These are phyloP conservation scores for Pseudopodoces humilis DNA, from an alignment of 2,113 vertebrate genomes.

Conservation along the genomic window DNA sequence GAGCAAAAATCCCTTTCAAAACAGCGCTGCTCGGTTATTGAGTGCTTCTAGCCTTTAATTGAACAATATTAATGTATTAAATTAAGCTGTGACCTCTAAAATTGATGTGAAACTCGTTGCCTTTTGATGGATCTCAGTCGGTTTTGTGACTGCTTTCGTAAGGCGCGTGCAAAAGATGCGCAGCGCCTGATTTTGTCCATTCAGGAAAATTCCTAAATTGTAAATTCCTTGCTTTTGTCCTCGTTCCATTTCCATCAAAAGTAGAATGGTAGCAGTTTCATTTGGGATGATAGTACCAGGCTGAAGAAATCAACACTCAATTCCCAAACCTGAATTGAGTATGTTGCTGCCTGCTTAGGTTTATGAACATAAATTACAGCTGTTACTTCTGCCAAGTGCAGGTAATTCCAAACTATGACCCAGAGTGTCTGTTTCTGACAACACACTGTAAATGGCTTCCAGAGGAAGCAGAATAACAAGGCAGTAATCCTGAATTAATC, in stretches of 20 bases:
- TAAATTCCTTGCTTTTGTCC: not conserved
- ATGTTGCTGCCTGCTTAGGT: not conserved
- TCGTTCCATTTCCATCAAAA: not conserved
- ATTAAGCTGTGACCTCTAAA: not conserved
- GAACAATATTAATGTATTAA: not conserved
- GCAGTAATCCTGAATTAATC: slow-evolving; percentile 40
- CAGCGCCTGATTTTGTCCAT: not conserved
- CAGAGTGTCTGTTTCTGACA: not conserved
- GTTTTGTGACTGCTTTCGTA: not conserved
- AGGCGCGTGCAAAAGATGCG: accelerated
- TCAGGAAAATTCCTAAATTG: not conserved
- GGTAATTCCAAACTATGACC: not conserved
- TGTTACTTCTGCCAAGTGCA: not conserved
- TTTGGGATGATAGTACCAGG: not conserved
- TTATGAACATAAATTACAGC: not conserved
- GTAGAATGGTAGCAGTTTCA: not conserved
- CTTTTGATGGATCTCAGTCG: not conserved
- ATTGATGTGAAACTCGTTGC: not conserved
- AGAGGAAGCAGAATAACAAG: not conserved
- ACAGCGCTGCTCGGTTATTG: accelerated
- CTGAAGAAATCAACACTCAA: not conserved
- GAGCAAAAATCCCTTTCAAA: not conserved
- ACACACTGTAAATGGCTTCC: not conserved
- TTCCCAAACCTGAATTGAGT: not conserved
- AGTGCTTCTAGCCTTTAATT: not conserved